These are phyloP conservation scores for Chrysopa pallens DNA, from an alignment of 1,140 invertebrate genomes.

Conservation along the genomic window DNA sequence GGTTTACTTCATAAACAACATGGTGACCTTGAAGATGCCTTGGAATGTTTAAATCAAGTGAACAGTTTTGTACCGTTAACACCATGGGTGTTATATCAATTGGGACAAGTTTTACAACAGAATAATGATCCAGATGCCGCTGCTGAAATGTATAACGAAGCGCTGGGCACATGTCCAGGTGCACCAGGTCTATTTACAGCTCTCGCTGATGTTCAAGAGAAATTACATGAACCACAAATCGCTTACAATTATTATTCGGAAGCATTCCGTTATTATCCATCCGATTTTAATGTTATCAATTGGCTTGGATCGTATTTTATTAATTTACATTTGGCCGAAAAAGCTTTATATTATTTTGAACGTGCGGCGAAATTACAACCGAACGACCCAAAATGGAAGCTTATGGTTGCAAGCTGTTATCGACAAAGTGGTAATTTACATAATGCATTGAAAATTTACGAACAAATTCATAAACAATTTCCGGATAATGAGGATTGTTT, in stretches of 20 bases:
- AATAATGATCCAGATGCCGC: conserved; percentile 61
- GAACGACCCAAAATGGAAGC: conserved; percentile 63
- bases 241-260: conserved; percentile 1
- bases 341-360: conserved; percentile 77
- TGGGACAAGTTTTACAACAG: conserved; percentile 64
- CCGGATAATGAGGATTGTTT: conserved; percentile 78
- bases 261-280: conserved; percentile 72
- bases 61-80: conserved; percentile 7
- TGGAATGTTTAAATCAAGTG: conserved; percentile 64
- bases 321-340: conserved; percentile 72
- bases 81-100: conserved; percentile 71
- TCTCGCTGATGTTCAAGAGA: neutral
- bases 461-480: conserved; percentile 57
- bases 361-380: conserved; percentile 76
- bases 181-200: neutral
- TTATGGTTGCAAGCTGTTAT: conserved; percentile 72
- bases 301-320: conserved; percentile 87
- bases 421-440: conserved; percentile 65
- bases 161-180: conserved; percentile 33
- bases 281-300: conserved; percentile 75
- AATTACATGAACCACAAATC: neutral
- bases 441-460: conserved; percentile 66
- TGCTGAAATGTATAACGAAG: conserved; percentile 66
- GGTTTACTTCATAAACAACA: conserved; percentile 56
- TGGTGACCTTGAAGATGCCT: conserved; percentile 50